Percentiles rank a stretch among this genome's conserved stretches.
Conservation (phyloP, 2,113 vertebrate genomes). For the Apaloderma vittatum region DNA sequence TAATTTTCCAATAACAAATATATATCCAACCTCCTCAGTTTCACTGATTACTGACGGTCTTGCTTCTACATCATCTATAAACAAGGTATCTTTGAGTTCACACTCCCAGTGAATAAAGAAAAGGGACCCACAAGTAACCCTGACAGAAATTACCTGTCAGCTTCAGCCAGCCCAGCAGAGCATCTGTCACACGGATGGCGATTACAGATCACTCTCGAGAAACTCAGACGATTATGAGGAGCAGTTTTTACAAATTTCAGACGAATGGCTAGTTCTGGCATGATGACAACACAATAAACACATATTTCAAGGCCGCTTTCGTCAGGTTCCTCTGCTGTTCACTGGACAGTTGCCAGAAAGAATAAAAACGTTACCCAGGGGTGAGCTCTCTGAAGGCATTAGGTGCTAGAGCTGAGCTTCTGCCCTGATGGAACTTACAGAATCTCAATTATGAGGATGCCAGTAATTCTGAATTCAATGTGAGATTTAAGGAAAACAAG, state of each 20-base stretch:
- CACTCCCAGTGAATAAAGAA: background rate
- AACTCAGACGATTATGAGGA: background rate
- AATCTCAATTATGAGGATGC: background rate
- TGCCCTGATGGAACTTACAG: constrained; percentile 23
- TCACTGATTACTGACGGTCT: background rate
- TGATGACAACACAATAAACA: constrained; percentile 58
- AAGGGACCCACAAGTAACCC: background rate
- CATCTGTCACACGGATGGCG: background rate
- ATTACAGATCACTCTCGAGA: background rate
- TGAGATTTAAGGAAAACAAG: background rate
- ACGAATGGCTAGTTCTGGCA: background rate
- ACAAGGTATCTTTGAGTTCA: background rate
- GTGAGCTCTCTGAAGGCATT: constrained; percentile 28
- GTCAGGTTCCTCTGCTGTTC: constrained; percentile 29
- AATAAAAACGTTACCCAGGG: constrained; percentile 50
- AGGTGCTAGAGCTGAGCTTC: background rate
- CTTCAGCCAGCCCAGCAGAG: background rate
- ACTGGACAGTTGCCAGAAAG: constrained; percentile 12
- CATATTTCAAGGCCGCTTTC: constrained; percentile 56
- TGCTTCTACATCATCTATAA: background rate
- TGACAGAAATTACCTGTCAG: background rate
- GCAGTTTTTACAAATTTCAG: constrained; percentile 24
- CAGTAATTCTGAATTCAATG: background rate
- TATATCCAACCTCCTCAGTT: background rate
- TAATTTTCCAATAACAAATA: background rate